phyloP scores from a whole-genome alignment of 2,113 vertebrate genomes.

The Pycnonotus jocosus region DNA sequence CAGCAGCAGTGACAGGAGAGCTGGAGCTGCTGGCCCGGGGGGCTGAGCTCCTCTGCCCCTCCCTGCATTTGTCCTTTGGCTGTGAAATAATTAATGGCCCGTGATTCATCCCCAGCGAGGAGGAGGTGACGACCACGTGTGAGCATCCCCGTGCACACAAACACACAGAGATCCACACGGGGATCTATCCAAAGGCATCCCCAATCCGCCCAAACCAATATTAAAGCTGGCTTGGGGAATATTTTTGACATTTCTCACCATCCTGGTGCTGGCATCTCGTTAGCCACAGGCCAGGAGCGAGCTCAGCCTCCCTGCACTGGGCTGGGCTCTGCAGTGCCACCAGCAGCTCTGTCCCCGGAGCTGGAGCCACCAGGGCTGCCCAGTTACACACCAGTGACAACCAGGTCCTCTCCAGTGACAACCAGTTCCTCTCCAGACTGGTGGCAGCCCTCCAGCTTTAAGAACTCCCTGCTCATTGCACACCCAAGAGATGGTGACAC shows the following conservation, averaged over 20 bases:
- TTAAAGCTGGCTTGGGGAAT: neutral
- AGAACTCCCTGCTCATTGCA: accelerated
- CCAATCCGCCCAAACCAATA: accelerated
- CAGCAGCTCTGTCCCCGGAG: neutral
- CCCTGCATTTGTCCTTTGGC: neutral
- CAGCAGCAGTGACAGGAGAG: neutral
- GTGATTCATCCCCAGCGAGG: neutral
- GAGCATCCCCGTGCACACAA: neutral
- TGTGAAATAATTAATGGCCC: neutral
- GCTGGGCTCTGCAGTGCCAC: neutral
- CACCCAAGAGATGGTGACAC: neutral
- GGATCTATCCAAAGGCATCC: neutral
- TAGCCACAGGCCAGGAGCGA: neutral
- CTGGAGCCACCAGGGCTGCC: neutral
- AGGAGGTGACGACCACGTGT: neutral
- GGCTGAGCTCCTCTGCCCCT: neutral
- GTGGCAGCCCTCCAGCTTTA: neutral
- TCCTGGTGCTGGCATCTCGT: neutral
- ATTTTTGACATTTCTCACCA: neutral
- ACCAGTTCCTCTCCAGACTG: neutral
- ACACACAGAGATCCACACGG: accelerated
- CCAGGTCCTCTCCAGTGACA: neutral
- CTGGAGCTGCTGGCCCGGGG: neutral
- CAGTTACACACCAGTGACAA: neutral
- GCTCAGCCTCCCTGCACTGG: neutral